A percentile compares a stretch with the other conserved stretches of the same genome.
These are phyloP conservation scores for Tiaroga cobitis DNA, from an alignment of 2,797 vertebrate genomes.

Conservation along the genomic window DNA sequence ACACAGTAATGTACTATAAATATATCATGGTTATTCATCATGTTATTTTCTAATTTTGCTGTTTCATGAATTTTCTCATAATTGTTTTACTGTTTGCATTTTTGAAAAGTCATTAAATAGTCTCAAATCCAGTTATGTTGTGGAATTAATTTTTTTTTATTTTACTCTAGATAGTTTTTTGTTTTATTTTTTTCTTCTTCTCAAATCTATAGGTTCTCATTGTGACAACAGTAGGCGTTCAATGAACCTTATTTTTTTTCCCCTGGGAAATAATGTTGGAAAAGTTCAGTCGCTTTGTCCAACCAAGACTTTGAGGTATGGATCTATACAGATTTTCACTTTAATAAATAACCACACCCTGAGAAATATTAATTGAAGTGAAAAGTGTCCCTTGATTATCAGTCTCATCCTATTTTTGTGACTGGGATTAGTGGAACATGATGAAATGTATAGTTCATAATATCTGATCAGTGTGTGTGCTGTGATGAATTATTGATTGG, in stretches of 20 bases:
- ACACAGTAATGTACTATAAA: neutral
- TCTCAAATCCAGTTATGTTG: neutral
- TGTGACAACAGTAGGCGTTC: neutral
- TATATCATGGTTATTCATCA: too few relatives aligned
- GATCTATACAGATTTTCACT: neutral
- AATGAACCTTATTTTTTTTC: neutral
- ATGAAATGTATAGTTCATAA: conserved; percentile 19
- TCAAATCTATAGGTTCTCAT: neutral
- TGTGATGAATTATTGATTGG: conserved; percentile 24
- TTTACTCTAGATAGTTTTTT: neutral
- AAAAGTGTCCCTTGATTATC: neutral
- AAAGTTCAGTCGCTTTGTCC: neutral
- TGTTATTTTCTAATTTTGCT: neutral
- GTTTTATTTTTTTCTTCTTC: neutral
- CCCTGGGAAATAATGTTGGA: neutral
- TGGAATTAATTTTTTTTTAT: too few relatives aligned
- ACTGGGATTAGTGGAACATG: neutral
- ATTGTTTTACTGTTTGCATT: neutral
- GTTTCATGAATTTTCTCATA: neutral
- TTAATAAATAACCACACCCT: neutral
- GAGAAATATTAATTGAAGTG: neutral
- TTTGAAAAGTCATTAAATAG: neutral
- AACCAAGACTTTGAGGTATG: neutral
- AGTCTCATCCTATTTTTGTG: neutral
- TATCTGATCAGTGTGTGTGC: conserved; percentile 7